A percentile compares a stretch with the other conserved stretches of the same genome.
Evolutionary conservation across 2,888 invertebrate species (phyloP).

Genomic region (Diaprepes abbreviatus): DNA sequence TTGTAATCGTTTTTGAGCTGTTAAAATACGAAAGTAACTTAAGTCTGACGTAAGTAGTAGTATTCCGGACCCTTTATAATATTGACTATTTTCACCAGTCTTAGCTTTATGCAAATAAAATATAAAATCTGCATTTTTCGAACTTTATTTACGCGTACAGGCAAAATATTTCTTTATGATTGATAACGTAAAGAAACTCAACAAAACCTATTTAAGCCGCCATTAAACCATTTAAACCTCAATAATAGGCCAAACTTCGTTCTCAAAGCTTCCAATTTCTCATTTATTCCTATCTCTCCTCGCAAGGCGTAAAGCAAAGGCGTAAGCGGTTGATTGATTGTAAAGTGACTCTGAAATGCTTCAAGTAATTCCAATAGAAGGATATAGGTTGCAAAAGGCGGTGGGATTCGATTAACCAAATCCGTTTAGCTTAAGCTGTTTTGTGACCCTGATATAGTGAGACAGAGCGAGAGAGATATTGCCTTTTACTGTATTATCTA

Average conservation of each 20-base stretch:
- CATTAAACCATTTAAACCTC: slow-evolving; percentile 24
- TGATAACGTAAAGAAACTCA: slow-evolving; percentile 1
- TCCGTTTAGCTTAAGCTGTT: slow-evolving; percentile 20
- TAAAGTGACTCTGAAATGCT: slow-evolving; percentile 38
- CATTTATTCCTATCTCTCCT: slow-evolving; percentile 39
- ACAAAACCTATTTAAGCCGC: slow-evolving; percentile 14
- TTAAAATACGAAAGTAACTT: no score
- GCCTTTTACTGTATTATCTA: neutral
- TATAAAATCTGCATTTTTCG: no score
- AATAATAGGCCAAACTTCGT: slow-evolving; percentile 14
- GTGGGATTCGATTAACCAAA: slow-evolving; percentile 21
- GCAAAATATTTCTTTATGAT: neutral
- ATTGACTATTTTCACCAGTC: no score
- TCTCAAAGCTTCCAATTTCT: slow-evolving; percentile 38
- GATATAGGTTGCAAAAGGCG: slow-evolving; percentile 21
- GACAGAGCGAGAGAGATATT: neutral
- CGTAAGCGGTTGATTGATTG: slow-evolving; percentile 43
- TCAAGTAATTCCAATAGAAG: slow-evolving; percentile 30
- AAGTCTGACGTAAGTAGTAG: no score
- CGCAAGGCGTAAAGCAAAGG: slow-evolving; percentile 43
- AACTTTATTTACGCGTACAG: neutral
- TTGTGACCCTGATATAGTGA: slow-evolving; percentile 1
- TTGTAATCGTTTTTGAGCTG: no score
- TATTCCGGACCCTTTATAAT: no score
- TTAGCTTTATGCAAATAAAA: no score